Evolutionary conservation across 2,888 invertebrate genomes (phyloP), one percentile per base, ranked within the genome.

Genomic region (Dryocosmus kuriphilus): DNA sequence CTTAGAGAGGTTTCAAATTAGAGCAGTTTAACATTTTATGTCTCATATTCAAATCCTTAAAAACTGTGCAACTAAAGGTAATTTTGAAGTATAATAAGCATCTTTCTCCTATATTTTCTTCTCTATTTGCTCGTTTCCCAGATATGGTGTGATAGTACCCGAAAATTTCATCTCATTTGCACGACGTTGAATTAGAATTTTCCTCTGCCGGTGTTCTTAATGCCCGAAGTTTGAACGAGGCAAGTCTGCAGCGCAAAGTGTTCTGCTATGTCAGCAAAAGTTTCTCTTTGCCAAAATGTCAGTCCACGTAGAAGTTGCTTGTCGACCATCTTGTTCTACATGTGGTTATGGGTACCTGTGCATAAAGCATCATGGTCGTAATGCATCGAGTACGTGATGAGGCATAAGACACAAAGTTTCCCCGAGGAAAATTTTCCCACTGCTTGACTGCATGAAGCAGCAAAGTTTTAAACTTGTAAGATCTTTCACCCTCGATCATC

Each of bases 341-440:
- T 51, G 71, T 71, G 71, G 71, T 71, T 30, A 51, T 71, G 19
- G 71, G 71, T 51, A 71, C 71, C 46, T 71, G 46, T 71, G 71
- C 71, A 71, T 71, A 71, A 71, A 46, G 51, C 71, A 71, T 51
- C 71, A 30, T 1, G 30, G 51, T 71, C 46, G 71, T 71, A 71
- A 71, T 71, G 71, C 27, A 30, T n/a, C 19, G 30, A 71, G 71
- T 51, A 71, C 71, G 71, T 71, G 71, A 71, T 71, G 51, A 11
- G n/a, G 71, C 71, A 71, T 71, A 71, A 71, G 71, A 71, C 30
- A 51, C 51, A 71, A 71, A 71, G 46, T 71, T 71, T 71, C 71
- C n/a, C 71, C 5, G n/a, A 51, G 71, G n/a, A 71, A 71, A 71
- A 71, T 51, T 46, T 51, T n/a, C 30, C 16, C 30, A 41, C 71